These are phyloP conservation scores for Lophotis ruficrista DNA, from an alignment of 2,113 vertebrate genomes.

Conservation along the genomic window DNA sequence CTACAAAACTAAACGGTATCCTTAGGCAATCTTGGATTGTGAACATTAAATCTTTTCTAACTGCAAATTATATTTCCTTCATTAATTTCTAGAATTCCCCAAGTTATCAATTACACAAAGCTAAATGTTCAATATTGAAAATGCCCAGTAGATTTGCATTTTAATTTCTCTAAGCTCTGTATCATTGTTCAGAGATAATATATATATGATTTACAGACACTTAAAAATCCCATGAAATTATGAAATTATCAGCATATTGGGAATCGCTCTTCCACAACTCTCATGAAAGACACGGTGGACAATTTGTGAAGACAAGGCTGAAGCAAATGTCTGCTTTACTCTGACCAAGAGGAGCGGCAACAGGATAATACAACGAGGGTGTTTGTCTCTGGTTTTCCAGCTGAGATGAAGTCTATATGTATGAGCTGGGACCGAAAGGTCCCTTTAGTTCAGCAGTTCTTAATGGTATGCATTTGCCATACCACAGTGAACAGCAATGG, in stretches of 20 bases:
- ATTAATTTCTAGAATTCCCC: conserved; percentile 54
- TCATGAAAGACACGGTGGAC: not conserved
- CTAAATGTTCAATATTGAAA: not conserved
- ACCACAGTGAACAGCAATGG: not conserved
- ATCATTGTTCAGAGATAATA: not conserved
- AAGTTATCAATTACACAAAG: conserved; percentile 27
- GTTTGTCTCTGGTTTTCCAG: not conserved
- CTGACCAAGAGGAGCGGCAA: not conserved
- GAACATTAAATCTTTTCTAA: conserved; percentile 28
- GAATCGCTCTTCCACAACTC: not conserved
- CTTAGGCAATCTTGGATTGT: not conserved
- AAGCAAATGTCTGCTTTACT: not conserved
- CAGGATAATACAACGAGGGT: not conserved
- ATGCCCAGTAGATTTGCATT: conserved; percentile 42
- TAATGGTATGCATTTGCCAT: not conserved
- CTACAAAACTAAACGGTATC: not conserved
- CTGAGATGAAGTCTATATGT: not conserved
- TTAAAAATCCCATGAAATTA: not conserved
- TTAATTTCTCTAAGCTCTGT: conserved; percentile 42
- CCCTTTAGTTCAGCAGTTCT: conserved; percentile 6
- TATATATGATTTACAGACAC: not conserved
- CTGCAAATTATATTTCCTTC: conserved; percentile 24
- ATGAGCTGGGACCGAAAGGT: not conserved
- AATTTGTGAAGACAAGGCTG: conserved; percentile 11
- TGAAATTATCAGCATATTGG: not conserved